These are phyloP conservation scores for Fragum fragum DNA, from an alignment of 2,888 invertebrate genomes.

Conservation along the genomic window DNA sequence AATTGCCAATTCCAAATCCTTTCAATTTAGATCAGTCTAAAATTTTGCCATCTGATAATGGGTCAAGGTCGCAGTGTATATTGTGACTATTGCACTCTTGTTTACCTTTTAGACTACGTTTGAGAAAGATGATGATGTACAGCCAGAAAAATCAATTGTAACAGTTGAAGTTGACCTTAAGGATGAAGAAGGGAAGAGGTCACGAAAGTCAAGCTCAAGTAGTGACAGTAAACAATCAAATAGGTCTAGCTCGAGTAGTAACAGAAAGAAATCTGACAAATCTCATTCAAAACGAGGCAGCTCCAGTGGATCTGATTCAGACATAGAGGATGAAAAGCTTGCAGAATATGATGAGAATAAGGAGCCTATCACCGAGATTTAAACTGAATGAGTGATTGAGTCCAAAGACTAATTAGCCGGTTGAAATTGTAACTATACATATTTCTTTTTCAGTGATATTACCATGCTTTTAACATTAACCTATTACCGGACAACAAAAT, in stretches of 20 bases:
- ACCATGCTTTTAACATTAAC: no score
- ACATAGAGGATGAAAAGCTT: slow-evolving; percentile 12
- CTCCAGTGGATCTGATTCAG: slow-evolving; percentile 1
- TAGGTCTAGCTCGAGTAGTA: slow-evolving; percentile 18
- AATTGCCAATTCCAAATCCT: no score
- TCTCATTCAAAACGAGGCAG: slow-evolving; percentile 11
- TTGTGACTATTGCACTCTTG: not conserved
- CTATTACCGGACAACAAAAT: no score
- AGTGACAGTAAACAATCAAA: slow-evolving; percentile 32
- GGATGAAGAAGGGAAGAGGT: slow-evolving; percentile 8
- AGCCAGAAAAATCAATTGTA: not conserved
- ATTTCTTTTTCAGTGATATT: no score
- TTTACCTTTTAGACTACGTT: not conserved
- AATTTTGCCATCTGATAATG: no score
- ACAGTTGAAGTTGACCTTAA: not conserved
- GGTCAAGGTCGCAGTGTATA: no score
- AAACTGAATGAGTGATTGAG: no score
- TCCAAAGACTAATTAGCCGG: no score
- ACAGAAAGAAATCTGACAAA: slow-evolving; percentile 18
- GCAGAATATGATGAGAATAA: slow-evolving; percentile 32
- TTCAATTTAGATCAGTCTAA: no score
- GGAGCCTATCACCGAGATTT: slow-evolving; percentile 37
- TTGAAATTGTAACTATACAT: no score
- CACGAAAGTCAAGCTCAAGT: slow-evolving; percentile 22
- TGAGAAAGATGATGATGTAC: not conserved